Evolutionary conservation across 1,140 invertebrate genomes (phyloP), one percentile per base, ranked within the genome.

Genomic region (Diprion similis): DNA sequence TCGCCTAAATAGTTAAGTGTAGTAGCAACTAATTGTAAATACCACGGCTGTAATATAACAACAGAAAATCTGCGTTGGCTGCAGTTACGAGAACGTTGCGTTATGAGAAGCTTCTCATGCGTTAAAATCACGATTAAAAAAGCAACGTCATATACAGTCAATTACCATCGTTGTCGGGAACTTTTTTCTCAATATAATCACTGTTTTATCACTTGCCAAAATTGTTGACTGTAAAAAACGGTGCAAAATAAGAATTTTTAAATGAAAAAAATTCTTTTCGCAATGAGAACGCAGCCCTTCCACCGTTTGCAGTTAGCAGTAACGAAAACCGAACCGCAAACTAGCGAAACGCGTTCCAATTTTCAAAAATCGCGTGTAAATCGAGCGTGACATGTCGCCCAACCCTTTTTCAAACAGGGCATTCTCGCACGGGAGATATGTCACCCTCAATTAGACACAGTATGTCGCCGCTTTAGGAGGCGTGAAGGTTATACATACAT

Each of bases 361-460:
- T 59, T 59, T 6, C 51, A 59, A 9, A 59, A 59, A 59, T 59
- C 51, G n/a, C 11, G 51, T 15, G 51, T 59, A 59, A 59, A 59
- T 59, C 51, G 51, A 59, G 51, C 51, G 51, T 59, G 51, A 59
- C 11, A 59, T 6, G 51, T 59, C 51, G 11, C 11, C 51, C 24
- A 59, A 59, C 51, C 51, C 51, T 59, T 59, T 59, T 59, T 15
- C 51, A 59, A 59, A 59, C 51, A 59, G 3, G 11, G n/a, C 51
- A 59, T 59, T 59, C 51, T 59, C n/a, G 11, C 51, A 59, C 51
- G 51, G 51, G 51, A 4, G 51, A 59, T 72, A 66, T 72, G 47
- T 72, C 24, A 46, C 65, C 37, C 9, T 19, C 19, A 67, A 72
- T 73, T 73, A 66, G 72, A 47, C 72, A 73, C 72, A 73, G 72